phyloP scores from a whole-genome alignment of 1,140 invertebrate species.

The Macrocentrus cingulum region DNA sequence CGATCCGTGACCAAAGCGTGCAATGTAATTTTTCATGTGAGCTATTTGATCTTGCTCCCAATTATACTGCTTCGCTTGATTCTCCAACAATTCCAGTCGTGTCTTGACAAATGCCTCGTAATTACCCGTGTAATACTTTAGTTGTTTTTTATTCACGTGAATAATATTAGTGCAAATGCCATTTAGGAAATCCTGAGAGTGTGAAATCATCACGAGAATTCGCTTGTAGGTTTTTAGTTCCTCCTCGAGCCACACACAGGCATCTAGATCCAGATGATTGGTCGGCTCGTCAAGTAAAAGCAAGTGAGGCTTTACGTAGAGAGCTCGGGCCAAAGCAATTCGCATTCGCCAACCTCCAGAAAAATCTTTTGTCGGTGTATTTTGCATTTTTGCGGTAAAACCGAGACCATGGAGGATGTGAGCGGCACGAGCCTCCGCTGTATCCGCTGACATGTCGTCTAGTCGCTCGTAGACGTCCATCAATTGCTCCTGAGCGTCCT shows the following conservation, averaged over 20 bases:
- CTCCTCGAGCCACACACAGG: conserved; percentile 99
- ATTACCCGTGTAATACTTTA: conserved; percentile 95
- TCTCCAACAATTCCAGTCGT: conserved; percentile 91
- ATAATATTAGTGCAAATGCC: conserved; percentile 99
- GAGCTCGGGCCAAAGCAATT: conserved; percentile 92
- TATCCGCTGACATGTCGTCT: conserved; percentile 95
- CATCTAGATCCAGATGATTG: conserved; percentile 98
- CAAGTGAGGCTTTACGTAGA: conserved; percentile 92
- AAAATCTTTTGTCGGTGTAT: conserved; percentile 89
- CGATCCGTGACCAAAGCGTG: conserved; percentile 97
- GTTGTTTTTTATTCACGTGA: conserved; percentile 89
- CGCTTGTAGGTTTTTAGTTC: conserved; percentile 95
- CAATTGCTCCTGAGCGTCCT: conserved; percentile 84
- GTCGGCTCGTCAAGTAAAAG: conserved; percentile 95
- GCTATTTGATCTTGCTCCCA: conserved; percentile 99
- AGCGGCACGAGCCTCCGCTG: conserved; percentile 90
- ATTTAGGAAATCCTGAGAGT: conserved; percentile 99
- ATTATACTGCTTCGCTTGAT: conserved; percentile 98
- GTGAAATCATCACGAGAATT: conserved; percentile 97
- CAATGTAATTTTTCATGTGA: conserved; percentile 99
- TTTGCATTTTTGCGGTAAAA: conserved; percentile 94
- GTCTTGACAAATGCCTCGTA: conserved; percentile 90
- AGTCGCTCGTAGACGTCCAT: conserved; percentile 98
- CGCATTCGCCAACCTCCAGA: conserved; percentile 99
- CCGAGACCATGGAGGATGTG: conserved; percentile 96